Evolutionary conservation across 2,888 invertebrate genomes (phyloP), one percentile per base, ranked within the genome.

Genomic region (Syritta pipiens): DNA sequence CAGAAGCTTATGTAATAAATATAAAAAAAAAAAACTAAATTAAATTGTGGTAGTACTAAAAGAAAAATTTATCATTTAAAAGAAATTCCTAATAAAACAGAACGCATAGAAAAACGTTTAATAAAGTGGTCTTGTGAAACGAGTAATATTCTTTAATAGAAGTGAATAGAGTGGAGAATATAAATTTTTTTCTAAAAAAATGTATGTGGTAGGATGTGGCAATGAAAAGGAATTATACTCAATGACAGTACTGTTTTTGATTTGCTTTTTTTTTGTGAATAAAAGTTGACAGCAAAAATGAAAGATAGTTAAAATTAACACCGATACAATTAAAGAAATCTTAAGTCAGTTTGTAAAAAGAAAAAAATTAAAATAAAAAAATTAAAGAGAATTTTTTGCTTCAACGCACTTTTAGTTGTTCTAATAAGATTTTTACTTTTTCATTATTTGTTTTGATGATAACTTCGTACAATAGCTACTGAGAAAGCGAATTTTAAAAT

Each of bases 51-150:
- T 51, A 48, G 22, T 28, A 65, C 24, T 46, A 3, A 48, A 48
- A 48, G 57, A 48, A 68, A 65, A 65, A 40, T n/a, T n/a, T n/a
- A n/a, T n/a, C n/a, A n/a, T n/a, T n/a, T 57, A 83, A 69, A 81
- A 74, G 77, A 79, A 81, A 14, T 53, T 74, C 37, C 32, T 40
- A 59, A 74, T 63, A 51, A 71, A 74, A 81, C 76, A 63, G 83
- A 79, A 81, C 83, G 81, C 83, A 83, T 84, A 83, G 53, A 57
- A 72, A 63, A 59, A 68, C n/a, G 51, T 82, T 83, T 72, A 74
- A 53, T 75, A 71, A 77, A 37, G 71, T 76, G 76, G 67, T 55
- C 65, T 60, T 71, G 81, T 81, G 71, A 44, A 77, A 74, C 75
- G 59, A 71, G 77, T 77, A 71, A 77, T 1, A 37, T 37, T 37